These are phyloP conservation scores for Podilymbus podiceps DNA, from an alignment of 2,113 vertebrate genomes.

Conservation along the genomic window DNA sequence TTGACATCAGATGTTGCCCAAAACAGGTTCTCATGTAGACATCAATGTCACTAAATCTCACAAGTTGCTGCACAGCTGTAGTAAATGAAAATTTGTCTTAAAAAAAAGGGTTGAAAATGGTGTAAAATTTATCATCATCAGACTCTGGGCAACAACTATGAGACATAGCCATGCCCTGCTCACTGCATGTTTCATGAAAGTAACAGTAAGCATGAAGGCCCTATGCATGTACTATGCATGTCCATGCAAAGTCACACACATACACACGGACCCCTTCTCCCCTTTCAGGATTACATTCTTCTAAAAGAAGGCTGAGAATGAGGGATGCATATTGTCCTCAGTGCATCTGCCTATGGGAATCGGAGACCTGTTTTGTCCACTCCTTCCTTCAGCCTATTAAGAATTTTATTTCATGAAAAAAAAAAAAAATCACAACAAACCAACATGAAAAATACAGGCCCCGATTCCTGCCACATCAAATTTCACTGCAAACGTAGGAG, in stretches of 20 bases:
- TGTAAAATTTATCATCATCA: neutral
- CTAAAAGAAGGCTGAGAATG: neutral
- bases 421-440: neutral
- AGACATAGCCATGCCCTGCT: neutral
- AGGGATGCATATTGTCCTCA: neutral
- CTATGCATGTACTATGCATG: neutral
- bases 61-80: neutral
- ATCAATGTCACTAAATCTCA: neutral
- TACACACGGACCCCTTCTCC: neutral
- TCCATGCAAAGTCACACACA: neutral
- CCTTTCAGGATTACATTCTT: neutral
- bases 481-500: neutral
- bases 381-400: neutral
- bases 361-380: neutral
- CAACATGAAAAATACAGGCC: neutral
- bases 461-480: neutral
- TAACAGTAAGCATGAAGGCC: neutral
- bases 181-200: rapidly evolving
- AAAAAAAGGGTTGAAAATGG: neutral
- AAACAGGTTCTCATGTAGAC: neutral
- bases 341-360: neutral
- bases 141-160: neutral
- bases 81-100: neutral
- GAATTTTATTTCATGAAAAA: neutral
- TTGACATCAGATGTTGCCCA: neutral